Conservation (phyloP, 1,140 invertebrate genomes). For the Pseudomyrmex pallidus region DNA sequence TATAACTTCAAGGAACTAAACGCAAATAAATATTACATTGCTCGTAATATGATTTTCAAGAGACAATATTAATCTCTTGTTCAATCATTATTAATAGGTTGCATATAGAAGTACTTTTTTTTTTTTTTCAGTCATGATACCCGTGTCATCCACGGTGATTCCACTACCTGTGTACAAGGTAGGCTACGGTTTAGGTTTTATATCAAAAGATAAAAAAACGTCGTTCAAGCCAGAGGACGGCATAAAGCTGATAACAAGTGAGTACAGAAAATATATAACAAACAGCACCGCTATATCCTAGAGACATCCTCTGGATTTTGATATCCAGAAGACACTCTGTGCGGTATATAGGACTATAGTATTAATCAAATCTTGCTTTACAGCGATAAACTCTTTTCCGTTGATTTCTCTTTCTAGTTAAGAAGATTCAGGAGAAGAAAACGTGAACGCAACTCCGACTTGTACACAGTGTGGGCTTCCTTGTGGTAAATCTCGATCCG, state of each 20-base stretch:
- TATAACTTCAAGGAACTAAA: too few species aligned
- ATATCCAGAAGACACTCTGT: too few species aligned
- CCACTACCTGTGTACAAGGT: conserved; percentile 87
- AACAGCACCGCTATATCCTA: too few species aligned
- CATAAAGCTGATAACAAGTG: conserved; percentile 83
- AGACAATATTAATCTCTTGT: background rate
- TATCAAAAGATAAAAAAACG: conserved; percentile 78
- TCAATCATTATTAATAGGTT: background rate
- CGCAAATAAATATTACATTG: too few species aligned
- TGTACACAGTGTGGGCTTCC: background rate
- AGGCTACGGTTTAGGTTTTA: conserved; percentile 76
- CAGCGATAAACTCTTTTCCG: background rate
- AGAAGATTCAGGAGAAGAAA: conserved; percentile 75
- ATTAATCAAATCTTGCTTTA: conserved; percentile 27
- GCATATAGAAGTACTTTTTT: conserved; percentile 24
- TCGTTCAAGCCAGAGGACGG: conserved; percentile 78
- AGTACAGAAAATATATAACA: conserved; percentile 26
- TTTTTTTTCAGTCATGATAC: conserved; percentile 85
- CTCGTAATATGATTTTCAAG: too few species aligned
- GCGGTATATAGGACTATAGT: too few species aligned
- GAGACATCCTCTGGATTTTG: too few species aligned
- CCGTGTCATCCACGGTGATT: conserved; percentile 88
- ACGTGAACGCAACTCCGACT: conserved; percentile 58
- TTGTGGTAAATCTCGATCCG: background rate
- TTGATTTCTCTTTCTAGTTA: conserved; percentile 71